Percentiles rank a stretch among this genome's conserved stretches.
Conservation (phyloP, 2,797 vertebrate genomes). For the Mionectes olivaceus region DNA sequence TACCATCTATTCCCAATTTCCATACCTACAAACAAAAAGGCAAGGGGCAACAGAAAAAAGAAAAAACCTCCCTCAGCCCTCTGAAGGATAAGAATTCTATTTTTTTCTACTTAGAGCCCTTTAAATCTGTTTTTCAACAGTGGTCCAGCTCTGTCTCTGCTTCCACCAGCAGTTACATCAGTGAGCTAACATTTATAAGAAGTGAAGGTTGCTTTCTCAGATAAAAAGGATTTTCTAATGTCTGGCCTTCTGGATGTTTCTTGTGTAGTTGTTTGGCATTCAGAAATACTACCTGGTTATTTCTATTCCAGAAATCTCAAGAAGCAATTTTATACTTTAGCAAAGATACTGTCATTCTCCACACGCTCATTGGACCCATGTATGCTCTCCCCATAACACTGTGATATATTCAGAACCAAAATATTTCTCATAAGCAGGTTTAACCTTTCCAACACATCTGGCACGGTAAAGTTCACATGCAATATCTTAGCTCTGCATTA, state of each 20-base stretch:
- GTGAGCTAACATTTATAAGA: not conserved
- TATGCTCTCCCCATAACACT: not conserved
- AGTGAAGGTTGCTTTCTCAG: not conserved
- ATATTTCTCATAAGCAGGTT: not conserved
- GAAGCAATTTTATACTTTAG: not conserved
- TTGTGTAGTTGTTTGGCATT: not conserved
- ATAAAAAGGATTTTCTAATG: constrained; percentile 44
- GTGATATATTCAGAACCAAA: not conserved
- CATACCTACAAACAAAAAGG: not conserved
- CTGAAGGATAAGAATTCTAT: not conserved
- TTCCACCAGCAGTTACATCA: not conserved
- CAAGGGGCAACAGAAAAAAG: not conserved
- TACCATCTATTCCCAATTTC: not conserved
- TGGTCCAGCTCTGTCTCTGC: not conserved
- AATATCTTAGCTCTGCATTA: not conserved
- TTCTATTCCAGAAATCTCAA: not conserved
- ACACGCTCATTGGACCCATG: not conserved
- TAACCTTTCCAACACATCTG: not conserved
- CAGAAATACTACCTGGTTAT: not conserved
- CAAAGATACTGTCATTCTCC: not conserved
- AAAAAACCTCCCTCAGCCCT: not conserved
- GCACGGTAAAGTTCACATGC: not conserved
- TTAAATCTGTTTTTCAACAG: not conserved
- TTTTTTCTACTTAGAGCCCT: not conserved
- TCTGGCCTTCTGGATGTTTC: not conserved